Base-by-base conservation (phyloP, 2,888 invertebrate species). In the Xanthia togata region DNA sequence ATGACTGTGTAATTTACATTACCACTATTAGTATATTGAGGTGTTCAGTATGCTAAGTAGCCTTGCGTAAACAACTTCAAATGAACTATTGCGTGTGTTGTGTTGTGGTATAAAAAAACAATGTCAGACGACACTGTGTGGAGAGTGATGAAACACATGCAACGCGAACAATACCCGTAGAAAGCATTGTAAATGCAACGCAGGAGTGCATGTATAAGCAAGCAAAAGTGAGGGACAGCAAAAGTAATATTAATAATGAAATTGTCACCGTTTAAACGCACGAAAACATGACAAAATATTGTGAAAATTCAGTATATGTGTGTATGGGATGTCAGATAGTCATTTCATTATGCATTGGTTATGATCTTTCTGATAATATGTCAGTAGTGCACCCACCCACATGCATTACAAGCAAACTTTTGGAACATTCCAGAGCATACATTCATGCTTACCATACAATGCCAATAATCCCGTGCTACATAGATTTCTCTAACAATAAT, bases 401-500 rank as follows among this genome's bases (percentile, higher is more conserved):
- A 35, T 20, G 77, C 60, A 77, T 60, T 53, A 62, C 78, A 62
- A 69, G 26, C 57, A 59, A 63, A 53, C 12, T 59, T 75, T 73
- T 59, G 63, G 57, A 53, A 17, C 57, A 64, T 72, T n/a, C 62
- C 59, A 23, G 72, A 59, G 50, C 26, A 81, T n/a, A 81, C 71
- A 77, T 72, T 70, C 74, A 84, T 73, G 70, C 35, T 83, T 84
- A 83, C 44, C 84, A 84, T 84, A 83, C 83, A 83, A 85, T 87
- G 78, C 76, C 76, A 77, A 82, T 87, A 87, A 82, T 83, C 71
- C 65, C 44, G 73, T 81, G 82, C 75, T 68, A 80, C 73, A 83
- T 76, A 88, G 87, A 83, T 88, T 87, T 88, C 88, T 80, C 88
- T 85, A 79, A 84, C 88, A 88, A 88, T 88, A 88, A 88, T 88